Evolutionary conservation across 1,140 invertebrate species (phyloP).

Genomic region (Telenomus remus): DNA sequence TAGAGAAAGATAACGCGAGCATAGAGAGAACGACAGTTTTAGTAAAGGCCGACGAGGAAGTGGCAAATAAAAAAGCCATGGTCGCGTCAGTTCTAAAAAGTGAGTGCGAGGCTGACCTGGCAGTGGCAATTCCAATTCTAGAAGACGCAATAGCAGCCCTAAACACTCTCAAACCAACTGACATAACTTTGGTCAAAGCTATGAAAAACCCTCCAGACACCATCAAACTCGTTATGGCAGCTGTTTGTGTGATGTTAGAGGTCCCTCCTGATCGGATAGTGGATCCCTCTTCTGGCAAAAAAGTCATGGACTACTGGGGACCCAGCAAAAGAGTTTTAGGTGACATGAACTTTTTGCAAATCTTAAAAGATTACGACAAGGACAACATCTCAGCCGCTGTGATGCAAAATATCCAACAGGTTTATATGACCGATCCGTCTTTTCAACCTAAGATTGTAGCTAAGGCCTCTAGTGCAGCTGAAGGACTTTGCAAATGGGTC

Average conservation of each 20-base stretch:
- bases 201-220: constrained; percentile 89
- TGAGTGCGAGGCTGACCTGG: constrained; percentile 83
- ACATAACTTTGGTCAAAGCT: constrained; percentile 86
- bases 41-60: constrained; percentile 81
- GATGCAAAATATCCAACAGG: constrained; percentile 80
- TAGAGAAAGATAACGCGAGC: constrained; percentile 81
- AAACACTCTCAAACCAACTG: constrained; percentile 85
- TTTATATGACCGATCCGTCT: constrained; percentile 80
- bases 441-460: constrained; percentile 83
- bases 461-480: constrained; percentile 83
- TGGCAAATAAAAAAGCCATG: constrained; percentile 81
- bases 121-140: constrained; percentile 82
- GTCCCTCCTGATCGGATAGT: constrained; percentile 80
- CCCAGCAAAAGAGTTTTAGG: constrained; percentile 84
- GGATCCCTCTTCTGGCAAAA: constrained; percentile 78
- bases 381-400: constrained; percentile 79
- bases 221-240: constrained; percentile 85
- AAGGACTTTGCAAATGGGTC: constrained; percentile 85
- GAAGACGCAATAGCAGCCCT: constrained; percentile 80
- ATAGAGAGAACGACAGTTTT: constrained; percentile 81
- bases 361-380: constrained; percentile 83
- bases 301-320: constrained; percentile 83
- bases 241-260: constrained; percentile 84
- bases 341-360: constrained; percentile 82
- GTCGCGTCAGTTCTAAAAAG: constrained; percentile 79